phyloP scores from a whole-genome alignment of 2,888 invertebrate genomes.

The Drosophila maculinotata region DNA sequence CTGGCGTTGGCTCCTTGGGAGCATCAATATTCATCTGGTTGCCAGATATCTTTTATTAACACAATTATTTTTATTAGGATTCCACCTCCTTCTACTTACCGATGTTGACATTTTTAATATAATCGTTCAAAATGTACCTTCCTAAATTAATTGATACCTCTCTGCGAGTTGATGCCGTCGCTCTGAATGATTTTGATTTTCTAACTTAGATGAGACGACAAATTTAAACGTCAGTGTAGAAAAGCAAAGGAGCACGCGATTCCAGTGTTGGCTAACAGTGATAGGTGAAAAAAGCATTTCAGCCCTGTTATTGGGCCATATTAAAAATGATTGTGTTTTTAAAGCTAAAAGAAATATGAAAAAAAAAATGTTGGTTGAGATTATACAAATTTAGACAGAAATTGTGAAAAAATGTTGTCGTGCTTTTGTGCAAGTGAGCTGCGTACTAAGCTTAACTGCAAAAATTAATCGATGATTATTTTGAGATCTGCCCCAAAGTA shows the following conservation, averaged over 20 bases:
- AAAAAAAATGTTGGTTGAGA: neutral
- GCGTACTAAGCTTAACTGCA: conserved; percentile 12
- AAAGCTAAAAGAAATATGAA: neutral
- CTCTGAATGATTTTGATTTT: neutral
- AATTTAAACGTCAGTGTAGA: conserved; percentile 39
- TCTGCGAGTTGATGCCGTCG: neutral
- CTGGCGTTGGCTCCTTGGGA: conserved; percentile 39
- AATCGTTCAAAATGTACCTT: conserved; percentile 1
- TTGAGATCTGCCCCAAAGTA: conserved; percentile 15
- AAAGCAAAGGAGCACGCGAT: neutral
- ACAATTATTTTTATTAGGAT: neutral
- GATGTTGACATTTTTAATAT: conserved; percentile 8
- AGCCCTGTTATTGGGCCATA: no score
- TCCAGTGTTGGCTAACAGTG: no score
- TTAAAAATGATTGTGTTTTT: no score
- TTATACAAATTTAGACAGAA: neutral
- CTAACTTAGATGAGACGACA: conserved; percentile 37
- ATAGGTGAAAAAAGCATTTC: no score
- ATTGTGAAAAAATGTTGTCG: neutral
- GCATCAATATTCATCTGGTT: conserved; percentile 76
- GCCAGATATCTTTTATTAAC: rapidly evolving
- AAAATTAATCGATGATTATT: neutral
- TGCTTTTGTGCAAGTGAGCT: neutral
- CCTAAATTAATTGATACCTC: neutral
- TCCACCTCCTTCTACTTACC: conserved; percentile 10